A percentile compares a stretch with the other conserved stretches of the same genome.
phyloP scores from a whole-genome alignment of 1,140 invertebrate species.

The Pentalonia nigronervosa region DNA sequence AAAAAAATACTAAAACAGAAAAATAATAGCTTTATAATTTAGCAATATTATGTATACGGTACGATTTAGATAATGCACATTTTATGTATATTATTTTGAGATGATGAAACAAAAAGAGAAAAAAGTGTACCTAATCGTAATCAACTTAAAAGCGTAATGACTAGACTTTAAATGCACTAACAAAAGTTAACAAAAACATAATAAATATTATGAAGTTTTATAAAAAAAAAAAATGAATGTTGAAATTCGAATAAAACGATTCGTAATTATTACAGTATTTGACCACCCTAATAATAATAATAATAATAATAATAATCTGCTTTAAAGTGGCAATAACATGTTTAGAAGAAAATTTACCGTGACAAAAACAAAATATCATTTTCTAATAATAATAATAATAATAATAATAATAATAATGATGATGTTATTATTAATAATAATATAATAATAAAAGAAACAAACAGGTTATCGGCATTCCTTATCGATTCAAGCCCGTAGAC shows the following conservation, averaged over 20 bases:
- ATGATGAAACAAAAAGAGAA: slow-evolving; percentile 44
- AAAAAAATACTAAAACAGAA: background rate
- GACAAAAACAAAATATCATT: slow-evolving; percentile 44
- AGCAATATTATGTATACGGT: background rate
- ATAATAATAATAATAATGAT: slow-evolving; percentile 51
- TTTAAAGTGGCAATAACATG: slow-evolving; percentile 53
- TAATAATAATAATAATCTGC: slow-evolving; percentile 48
- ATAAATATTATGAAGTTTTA: slow-evolving; percentile 50
- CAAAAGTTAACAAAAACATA: slow-evolving; percentile 56
- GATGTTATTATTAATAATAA: slow-evolving; percentile 14
- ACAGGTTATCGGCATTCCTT: background rate
- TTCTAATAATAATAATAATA: slow-evolving; percentile 44
- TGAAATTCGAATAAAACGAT: slow-evolving; percentile 46
- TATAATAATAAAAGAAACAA: slow-evolving; percentile 32
- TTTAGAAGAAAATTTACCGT: slow-evolving; percentile 54
- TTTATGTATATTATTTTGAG: background rate
- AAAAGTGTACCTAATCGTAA: slow-evolving; percentile 43
- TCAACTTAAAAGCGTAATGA: slow-evolving; percentile 57
- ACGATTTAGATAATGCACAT: background rate
- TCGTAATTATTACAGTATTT: slow-evolving; percentile 49
- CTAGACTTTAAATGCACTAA: slow-evolving; percentile 55
- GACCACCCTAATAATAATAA: slow-evolving; percentile 38
- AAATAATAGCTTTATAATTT: background rate
- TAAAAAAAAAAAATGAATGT: slow-evolving; percentile 28
- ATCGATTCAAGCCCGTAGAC: background rate